These are phyloP conservation scores for Sesamia inferens DNA, from an alignment of 2,888 invertebrate genomes.

Conservation along the genomic window DNA sequence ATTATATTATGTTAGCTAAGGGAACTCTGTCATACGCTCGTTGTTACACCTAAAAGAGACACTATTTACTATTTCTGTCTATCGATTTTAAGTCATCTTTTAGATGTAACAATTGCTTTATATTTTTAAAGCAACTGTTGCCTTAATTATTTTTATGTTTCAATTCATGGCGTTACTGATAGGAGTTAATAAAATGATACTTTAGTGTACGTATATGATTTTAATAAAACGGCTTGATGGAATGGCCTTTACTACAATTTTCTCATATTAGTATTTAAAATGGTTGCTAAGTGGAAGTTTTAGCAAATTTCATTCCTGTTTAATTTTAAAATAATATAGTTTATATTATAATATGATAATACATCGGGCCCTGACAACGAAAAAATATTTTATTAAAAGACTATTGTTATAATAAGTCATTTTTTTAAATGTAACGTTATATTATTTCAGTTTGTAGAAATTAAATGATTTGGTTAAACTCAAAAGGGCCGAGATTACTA, in stretches of 20 bases:
- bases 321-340: slow-evolving; percentile 58
- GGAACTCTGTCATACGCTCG: slow-evolving; percentile 67
- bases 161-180: slow-evolving; percentile 73
- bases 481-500: slow-evolving; percentile 63
- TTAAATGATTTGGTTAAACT: slow-evolving; percentile 47
- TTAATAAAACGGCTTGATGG: slow-evolving; percentile 69
- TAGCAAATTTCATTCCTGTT: slow-evolving; percentile 69
- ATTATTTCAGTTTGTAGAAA: slow-evolving; percentile 37
- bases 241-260: slow-evolving; percentile 74
- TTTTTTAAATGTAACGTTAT: slow-evolving; percentile 27
- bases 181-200: slow-evolving; percentile 68
- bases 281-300: slow-evolving; percentile 64
- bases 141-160: slow-evolving; percentile 81
- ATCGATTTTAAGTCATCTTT: slow-evolving; percentile 54
- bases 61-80: neutral
- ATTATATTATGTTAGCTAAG: slow-evolving; percentile 72
- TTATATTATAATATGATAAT: slow-evolving; percentile 58
- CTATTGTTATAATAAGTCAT: slow-evolving; percentile 29
- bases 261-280: slow-evolving; percentile 61
- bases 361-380: slow-evolving; percentile 76
- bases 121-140: slow-evolving; percentile 75
- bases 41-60: slow-evolving; percentile 69
- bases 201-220: slow-evolving; percentile 70
- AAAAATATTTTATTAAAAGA: slow-evolving; percentile 55
- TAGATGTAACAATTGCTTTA: slow-evolving; percentile 70